phyloP scores from a whole-genome alignment of 1,140 invertebrate species.

The Lepidurus arcticus region DNA sequence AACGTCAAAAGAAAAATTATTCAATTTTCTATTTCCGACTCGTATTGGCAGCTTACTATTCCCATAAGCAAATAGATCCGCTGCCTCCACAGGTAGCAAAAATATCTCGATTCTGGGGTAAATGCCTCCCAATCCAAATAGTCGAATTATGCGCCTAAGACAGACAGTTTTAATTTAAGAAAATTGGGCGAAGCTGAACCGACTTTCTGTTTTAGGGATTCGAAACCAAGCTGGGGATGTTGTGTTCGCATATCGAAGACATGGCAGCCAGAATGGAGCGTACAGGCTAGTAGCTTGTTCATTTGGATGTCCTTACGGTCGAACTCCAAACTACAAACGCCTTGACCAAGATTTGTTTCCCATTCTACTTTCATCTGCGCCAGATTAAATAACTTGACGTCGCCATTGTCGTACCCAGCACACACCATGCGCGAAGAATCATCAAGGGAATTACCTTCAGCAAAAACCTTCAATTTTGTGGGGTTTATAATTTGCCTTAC shows the following conservation, averaged over 20 bases:
- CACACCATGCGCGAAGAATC: slow-evolving; percentile 70
- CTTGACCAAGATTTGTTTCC: slow-evolving; percentile 91
- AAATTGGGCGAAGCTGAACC: slow-evolving; percentile 29
- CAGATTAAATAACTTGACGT: slow-evolving; percentile 93
- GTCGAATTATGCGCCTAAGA: slow-evolving; percentile 69
- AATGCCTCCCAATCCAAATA: slow-evolving; percentile 76
- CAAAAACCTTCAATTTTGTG: slow-evolving; percentile 24
- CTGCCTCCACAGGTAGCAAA: slow-evolving; percentile 84
- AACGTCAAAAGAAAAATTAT: slow-evolving; percentile 41
- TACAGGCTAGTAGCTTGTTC: slow-evolving; percentile 91
- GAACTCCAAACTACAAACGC: slow-evolving; percentile 83
- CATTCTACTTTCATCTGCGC: slow-evolving; percentile 72
- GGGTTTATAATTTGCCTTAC: slow-evolving; percentile 44
- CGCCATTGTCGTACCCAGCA: slow-evolving; percentile 94
- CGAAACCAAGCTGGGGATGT: slow-evolving; percentile 81
- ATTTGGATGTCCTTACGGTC: slow-evolving; percentile 89
- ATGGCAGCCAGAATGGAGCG: slow-evolving; percentile 86
- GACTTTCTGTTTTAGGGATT: slow-evolving; percentile 67
- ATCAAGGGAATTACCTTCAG: slow-evolving; percentile 67
- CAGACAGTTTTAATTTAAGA: slow-evolving; percentile 29
- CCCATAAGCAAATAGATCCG: slow-evolving; percentile 82
- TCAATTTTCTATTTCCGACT: slow-evolving; percentile 11
- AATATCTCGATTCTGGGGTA: slow-evolving; percentile 91
- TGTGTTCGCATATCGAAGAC: slow-evolving; percentile 83
- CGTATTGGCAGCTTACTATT: slow-evolving; percentile 61